Conservation (phyloP, 1,140 invertebrate genomes). For the Drosophila persimilis region DNA sequence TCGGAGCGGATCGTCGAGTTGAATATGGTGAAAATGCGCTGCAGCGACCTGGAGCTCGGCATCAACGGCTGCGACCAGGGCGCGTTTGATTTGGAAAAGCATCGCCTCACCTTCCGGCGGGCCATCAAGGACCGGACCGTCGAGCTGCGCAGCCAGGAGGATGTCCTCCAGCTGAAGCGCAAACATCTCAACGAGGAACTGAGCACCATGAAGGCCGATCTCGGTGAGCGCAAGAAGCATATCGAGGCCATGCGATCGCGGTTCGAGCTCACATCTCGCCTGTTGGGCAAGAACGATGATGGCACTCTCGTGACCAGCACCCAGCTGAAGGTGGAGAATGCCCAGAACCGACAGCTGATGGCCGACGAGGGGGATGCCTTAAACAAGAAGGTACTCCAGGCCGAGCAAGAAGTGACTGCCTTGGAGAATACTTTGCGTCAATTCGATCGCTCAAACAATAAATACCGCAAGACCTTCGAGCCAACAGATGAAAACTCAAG, state of each 20-base stretch:
- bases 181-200: constrained; percentile 84
- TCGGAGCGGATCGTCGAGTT: constrained; percentile 86
- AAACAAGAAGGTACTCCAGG: constrained; percentile 86
- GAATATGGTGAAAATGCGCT: constrained; percentile 85
- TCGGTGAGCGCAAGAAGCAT: constrained; percentile 84
- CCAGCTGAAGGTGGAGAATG: constrained; percentile 86
- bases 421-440: constrained; percentile 89
- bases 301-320: constrained; percentile 85
- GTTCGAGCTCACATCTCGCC: constrained; percentile 68
- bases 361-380: constrained; percentile 87
- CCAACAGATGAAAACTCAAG: constrained; percentile 43
- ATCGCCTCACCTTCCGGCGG: constrained; percentile 85
- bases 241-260: constrained; percentile 85
- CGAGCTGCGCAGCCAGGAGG: constrained; percentile 85
- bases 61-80: constrained; percentile 84
- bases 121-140: constrained; percentile 85
- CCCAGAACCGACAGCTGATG: constrained; percentile 86
- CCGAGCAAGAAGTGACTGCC: constrained; percentile 87
- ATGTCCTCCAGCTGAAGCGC: constrained; percentile 84
- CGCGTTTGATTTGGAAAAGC: constrained; percentile 85
- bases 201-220: constrained; percentile 84
- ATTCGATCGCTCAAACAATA: constrained; percentile 86
- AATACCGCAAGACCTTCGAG: constrained; percentile 85
- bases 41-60: constrained; percentile 85
- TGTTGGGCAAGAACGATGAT: constrained; percentile 84